Conservation (phyloP, 2,113 vertebrate genomes). For the Octodon degus region DNA sequence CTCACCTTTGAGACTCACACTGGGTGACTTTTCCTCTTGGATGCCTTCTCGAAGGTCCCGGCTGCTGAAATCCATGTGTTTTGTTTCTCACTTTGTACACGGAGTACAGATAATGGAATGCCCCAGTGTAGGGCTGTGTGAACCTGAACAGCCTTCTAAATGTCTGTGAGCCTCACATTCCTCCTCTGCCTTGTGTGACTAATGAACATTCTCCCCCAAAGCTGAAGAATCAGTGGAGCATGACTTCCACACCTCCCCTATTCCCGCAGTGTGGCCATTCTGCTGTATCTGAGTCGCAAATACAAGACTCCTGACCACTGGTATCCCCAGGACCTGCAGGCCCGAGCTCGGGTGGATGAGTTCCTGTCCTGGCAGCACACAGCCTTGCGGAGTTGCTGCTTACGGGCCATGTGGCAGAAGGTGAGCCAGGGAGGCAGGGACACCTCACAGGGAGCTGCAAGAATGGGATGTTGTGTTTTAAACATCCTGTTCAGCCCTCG, state of each 20-base stretch:
- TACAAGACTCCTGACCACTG: slow-evolving; percentile 83
- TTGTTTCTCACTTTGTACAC: background rate
- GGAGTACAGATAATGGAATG: background rate
- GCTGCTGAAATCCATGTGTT: background rate
- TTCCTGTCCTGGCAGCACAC: slow-evolving; percentile 90
- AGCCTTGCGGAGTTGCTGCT: slow-evolving; percentile 83
- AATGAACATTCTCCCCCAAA: background rate
- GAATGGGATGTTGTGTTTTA: background rate
- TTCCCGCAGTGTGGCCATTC: slow-evolving; percentile 77
- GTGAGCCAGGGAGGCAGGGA: slow-evolving; percentile 67
- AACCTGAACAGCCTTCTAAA: background rate
- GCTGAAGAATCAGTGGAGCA: background rate
- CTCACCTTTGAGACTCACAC: background rate
- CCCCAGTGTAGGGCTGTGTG: background rate
- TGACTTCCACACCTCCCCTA: slow-evolving; percentile 62
- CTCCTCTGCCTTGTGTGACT: background rate
- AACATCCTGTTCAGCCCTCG: background rate
- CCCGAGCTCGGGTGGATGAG: slow-evolving; percentile 86
- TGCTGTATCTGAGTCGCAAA: slow-evolving; percentile 72
- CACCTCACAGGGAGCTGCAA: background rate
- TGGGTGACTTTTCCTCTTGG: background rate
- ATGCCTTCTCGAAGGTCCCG: background rate
- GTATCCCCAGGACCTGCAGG: slow-evolving; percentile 89
- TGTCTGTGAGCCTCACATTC: background rate
- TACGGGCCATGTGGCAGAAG: slow-evolving; percentile 88